phyloP scores from a whole-genome alignment of 2,113 vertebrate species.

The Todiramphus saurophagus region DNA sequence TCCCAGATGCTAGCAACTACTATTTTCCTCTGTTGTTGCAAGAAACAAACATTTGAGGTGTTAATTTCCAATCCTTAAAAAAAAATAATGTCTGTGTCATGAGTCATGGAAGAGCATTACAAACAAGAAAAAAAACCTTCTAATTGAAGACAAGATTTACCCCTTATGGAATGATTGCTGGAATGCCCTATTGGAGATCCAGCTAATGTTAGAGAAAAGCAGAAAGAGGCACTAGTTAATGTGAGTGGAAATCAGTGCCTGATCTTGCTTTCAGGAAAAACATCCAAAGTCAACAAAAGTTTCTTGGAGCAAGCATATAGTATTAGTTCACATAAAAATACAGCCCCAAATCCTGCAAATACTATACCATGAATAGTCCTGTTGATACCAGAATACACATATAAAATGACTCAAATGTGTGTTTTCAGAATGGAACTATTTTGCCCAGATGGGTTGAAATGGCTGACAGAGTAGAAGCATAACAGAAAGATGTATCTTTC shows the following conservation, averaged over 20 bases:
- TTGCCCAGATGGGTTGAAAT: background rate
- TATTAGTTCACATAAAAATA: background rate
- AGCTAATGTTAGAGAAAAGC: background rate
- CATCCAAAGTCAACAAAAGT: background rate
- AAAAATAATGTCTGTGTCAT: background rate
- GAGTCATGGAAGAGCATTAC: background rate
- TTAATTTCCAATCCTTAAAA: background rate
- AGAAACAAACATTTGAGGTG: background rate
- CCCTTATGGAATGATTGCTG: background rate
- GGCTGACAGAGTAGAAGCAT: background rate
- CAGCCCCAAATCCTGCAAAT: background rate
- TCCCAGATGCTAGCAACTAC: background rate
- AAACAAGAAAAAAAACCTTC: background rate
- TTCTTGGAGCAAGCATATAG: background rate
- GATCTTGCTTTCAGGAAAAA: background rate
- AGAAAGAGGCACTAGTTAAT: background rate
- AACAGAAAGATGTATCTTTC: background rate
- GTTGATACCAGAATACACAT: background rate
- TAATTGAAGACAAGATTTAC: background rate
- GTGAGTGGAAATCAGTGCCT: background rate
- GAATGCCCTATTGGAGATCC: background rate
- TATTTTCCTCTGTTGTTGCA: background rate
- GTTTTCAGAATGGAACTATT: background rate
- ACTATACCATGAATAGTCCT: background rate
- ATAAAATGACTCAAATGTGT: background rate